Conservation (phyloP, 2,113 vertebrate species). For the Cyphomyrus discorhynchus region DNA sequence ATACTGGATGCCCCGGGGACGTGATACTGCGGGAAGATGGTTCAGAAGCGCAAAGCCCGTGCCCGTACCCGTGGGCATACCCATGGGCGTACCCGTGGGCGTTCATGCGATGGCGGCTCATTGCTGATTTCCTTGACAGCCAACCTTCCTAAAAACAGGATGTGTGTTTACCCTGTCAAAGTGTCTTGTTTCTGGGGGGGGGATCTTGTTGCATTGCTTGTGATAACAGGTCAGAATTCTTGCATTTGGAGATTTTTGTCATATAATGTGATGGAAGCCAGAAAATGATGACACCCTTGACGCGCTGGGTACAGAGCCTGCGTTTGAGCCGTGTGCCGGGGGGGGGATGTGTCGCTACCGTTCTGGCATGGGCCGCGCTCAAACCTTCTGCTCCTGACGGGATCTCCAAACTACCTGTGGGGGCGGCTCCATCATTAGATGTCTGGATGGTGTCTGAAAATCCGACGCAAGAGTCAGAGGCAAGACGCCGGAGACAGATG, state of each 20-base stretch:
- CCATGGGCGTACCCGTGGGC: background rate
- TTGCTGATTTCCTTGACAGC: background rate
- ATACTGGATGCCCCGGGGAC: background rate
- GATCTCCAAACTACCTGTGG: background rate
- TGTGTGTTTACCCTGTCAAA: background rate
- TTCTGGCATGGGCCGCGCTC: background rate
- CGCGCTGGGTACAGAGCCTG: background rate
- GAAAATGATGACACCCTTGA: background rate
- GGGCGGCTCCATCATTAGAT: background rate
- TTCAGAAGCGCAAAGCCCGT: background rate
- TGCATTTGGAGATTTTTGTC: background rate
- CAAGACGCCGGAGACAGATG: background rate
- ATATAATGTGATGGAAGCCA: background rate
- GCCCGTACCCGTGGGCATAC: background rate
- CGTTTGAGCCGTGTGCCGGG: background rate
- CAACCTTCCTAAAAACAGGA: background rate
- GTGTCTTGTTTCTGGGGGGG: background rate
- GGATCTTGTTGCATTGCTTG: background rate
- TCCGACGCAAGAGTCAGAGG: background rate
- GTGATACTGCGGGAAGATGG: background rate
- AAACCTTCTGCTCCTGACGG: background rate
- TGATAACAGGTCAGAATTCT: background rate
- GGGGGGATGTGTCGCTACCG: background rate
- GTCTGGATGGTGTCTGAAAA: background rate
- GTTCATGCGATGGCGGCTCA: background rate